Evolutionary conservation across 92 coral and sea anemone species (phyloP).

Genomic region (Virgularia gustaviana): DNA sequence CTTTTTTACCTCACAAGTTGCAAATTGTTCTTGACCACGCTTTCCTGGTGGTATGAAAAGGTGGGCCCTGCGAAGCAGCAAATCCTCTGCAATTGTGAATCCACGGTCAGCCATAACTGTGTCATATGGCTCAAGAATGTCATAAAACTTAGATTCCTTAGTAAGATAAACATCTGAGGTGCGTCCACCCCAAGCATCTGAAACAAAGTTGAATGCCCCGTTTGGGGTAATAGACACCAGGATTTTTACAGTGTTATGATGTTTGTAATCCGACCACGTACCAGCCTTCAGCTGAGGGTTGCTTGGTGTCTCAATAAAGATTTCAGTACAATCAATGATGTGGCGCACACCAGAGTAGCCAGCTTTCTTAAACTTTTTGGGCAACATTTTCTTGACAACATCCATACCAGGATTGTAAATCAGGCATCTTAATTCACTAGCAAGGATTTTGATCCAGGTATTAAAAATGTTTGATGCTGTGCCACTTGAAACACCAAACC

Average conservation of each 20-base stretch:
- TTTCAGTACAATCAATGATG: constrained; percentile 8
- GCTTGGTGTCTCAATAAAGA: background rate
- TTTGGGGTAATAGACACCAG: constrained; percentile 52
- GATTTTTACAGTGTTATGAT: constrained; percentile 46
- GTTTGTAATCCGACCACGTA: constrained; percentile 31
- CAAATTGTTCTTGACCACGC: constrained; percentile 60
- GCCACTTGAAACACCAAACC: constrained; percentile 42
- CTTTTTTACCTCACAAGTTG: constrained; percentile 47
- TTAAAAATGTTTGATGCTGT: constrained; percentile 46
- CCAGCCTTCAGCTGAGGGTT: background rate
- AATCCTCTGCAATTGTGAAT: constrained; percentile 48
- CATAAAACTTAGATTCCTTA: background rate
- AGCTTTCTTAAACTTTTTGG: constrained; percentile 55
- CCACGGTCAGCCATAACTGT: constrained; percentile 57
- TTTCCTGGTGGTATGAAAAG: constrained; percentile 46
- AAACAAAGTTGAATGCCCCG: constrained; percentile 54
- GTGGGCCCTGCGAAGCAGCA: constrained; percentile 21
- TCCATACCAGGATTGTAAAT: constrained; percentile 48
- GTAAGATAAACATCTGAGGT: constrained; percentile 43
- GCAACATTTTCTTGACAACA: constrained; percentile 51
- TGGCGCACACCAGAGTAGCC: constrained; percentile 53
- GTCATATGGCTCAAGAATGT: constrained; percentile 43
- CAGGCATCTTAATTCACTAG: constrained; percentile 52
- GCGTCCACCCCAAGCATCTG: constrained; percentile 49
- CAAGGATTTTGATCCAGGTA: constrained; percentile 57